Percentiles rank a stretch among this genome's conserved stretches.
Conservation (phyloP, 1,140 invertebrate genomes). For the Heliconius hermathena region DNA sequence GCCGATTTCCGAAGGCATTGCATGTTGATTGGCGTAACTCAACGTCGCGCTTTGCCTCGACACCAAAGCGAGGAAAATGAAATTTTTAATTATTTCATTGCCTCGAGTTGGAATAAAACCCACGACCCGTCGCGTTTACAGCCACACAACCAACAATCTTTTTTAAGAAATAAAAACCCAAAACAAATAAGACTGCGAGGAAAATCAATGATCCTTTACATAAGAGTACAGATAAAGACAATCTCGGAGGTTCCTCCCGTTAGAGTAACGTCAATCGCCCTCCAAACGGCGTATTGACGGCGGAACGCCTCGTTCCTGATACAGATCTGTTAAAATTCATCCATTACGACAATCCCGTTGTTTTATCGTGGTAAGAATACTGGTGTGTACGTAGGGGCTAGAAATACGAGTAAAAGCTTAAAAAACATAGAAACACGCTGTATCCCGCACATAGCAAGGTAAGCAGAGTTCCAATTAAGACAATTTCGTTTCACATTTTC, state of each 20-base stretch:
- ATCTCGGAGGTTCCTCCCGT: slow-evolving; percentile 21
- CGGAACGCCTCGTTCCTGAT: slow-evolving; percentile 51
- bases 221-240: slow-evolving; percentile 33
- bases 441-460: background rate
- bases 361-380: slow-evolving; percentile 58
- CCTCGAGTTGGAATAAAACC: too few species aligned
- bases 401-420: too few species aligned
- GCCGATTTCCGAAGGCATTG: too few species aligned
- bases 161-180: background rate
- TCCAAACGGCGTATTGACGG: slow-evolving; percentile 47
- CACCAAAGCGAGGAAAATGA: too few species aligned
- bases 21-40: too few species aligned
- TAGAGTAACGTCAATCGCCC: slow-evolving; percentile 36
- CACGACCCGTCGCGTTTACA: too few species aligned
- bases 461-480: too few species aligned
- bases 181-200: background rate
- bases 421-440: background rate
- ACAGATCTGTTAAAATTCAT: slow-evolving; percentile 66
- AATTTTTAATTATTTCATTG: too few species aligned
- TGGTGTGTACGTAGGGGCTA: slow-evolving; percentile 41
- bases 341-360: slow-evolving; percentile 68
- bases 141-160: background rate
- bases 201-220: slow-evolving; percentile 31
- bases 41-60: too few species aligned
- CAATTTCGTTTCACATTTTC: too few species aligned